These are phyloP conservation scores for Lutjanus argentimaculatus DNA, from an alignment of 2,797 vertebrate genomes.

Conservation along the genomic window DNA sequence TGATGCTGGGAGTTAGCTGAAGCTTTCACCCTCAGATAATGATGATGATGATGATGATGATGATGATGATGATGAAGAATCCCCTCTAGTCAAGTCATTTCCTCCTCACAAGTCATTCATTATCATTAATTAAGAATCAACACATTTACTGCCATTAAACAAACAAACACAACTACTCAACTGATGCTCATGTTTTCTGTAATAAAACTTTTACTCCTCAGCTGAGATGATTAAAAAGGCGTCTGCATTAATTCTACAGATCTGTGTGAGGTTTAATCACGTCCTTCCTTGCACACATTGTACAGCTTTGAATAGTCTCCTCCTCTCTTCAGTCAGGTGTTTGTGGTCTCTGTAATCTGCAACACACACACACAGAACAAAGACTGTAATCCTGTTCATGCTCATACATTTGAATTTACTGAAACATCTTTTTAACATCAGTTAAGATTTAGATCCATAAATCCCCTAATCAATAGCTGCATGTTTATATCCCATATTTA, in stretches of 20 bases:
- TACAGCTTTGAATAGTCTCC: no score
- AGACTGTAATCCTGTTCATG: not conserved
- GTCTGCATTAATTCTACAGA: no score
- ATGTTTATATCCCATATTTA: no score
- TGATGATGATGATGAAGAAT: no score
- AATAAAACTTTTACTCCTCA: not conserved
- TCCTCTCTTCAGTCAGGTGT: not conserved
- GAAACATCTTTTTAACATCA: not conserved
- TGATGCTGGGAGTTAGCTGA: not conserved
- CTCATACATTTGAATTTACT: not conserved
- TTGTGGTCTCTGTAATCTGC: not conserved
- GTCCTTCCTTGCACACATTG: no score
- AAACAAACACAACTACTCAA: no score
- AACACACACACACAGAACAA: not conserved
- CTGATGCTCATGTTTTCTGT: no score
- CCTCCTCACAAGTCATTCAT: no score
- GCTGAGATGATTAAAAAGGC: not conserved
- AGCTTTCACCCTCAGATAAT: not conserved
- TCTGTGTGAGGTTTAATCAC: no score
- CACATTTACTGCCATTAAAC: no score
- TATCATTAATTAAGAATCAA: no score
- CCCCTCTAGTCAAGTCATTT: not conserved
- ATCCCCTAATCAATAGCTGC: not conserved
- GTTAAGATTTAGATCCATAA: not conserved
- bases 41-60: not conserved